Conservation (phyloP, 30 jellyfish, hydroid and myxozoan species). For the Pelagia noctiluca region DNA sequence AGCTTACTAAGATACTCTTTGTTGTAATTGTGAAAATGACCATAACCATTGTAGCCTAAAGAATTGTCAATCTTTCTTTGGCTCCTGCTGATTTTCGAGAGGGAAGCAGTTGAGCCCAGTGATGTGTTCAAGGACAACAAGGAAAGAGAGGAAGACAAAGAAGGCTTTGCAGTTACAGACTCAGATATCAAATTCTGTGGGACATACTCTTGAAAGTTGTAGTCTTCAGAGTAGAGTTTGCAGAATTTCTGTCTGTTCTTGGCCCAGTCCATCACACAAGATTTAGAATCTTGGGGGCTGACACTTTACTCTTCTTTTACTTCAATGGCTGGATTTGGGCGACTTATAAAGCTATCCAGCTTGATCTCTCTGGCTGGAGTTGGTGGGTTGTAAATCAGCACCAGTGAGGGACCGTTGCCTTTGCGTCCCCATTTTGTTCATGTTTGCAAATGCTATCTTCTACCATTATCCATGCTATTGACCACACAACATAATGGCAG, state of each 20-base stretch:
- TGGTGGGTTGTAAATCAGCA: background rate
- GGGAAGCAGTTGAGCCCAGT: slow-evolving; percentile 46
- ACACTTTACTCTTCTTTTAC: too few relatives aligned
- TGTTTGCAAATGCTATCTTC: too few relatives aligned
- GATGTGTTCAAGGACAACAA: too few relatives aligned
- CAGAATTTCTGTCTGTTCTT: slow-evolving; percentile 28
- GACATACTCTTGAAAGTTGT: slow-evolving; percentile 44
- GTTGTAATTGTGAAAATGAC: slow-evolving; percentile 54
- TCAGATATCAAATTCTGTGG: slow-evolving; percentile 13
- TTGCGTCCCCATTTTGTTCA: slow-evolving; percentile 70
- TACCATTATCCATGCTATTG: too few relatives aligned
- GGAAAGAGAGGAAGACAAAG: too few relatives aligned
- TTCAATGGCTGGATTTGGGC: too few relatives aligned
- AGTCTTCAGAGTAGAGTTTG: slow-evolving; percentile 26
- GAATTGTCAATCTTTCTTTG: slow-evolving; percentile 41
- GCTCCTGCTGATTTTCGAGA: slow-evolving; percentile 48
- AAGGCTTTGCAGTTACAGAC: background rate
- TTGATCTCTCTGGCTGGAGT: background rate
- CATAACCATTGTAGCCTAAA: slow-evolving; percentile 65
- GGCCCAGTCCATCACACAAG: slow-evolving; percentile 36
- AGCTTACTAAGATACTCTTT: slow-evolving; percentile 62
- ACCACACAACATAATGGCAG: too few relatives aligned
- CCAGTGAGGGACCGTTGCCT: background rate
- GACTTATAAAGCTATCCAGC: too few relatives aligned
- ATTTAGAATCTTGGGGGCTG: too few relatives aligned